Conservation (phyloP, 2,888 invertebrate genomes). For the Mallateleia sp. region DNA sequence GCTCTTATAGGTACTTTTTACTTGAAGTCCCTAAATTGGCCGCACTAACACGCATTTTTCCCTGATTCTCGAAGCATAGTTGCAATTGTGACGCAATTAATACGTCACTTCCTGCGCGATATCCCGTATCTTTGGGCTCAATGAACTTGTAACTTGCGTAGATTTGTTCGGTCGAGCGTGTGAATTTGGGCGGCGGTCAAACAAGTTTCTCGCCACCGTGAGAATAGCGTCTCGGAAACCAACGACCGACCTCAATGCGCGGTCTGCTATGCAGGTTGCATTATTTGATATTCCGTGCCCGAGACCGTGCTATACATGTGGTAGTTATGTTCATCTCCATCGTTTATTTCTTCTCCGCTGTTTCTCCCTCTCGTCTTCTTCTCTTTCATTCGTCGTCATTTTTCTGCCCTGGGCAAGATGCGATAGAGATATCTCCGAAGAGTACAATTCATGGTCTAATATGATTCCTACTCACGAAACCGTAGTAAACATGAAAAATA, state of each 20-base stretch:
- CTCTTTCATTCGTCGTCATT: conserved; percentile 35
- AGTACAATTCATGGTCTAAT: conserved; percentile 25
- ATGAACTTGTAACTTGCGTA: conserved; percentile 77
- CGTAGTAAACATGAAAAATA: too few species aligned
- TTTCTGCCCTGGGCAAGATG: conserved; percentile 26
- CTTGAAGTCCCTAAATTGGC: too few species aligned
- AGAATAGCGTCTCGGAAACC: conserved; percentile 79
- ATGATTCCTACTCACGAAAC: too few species aligned
- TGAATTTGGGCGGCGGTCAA: conserved; percentile 83
- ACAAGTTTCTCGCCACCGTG: conserved; percentile 83
- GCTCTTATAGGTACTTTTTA: too few species aligned
- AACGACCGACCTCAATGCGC: conserved; percentile 79
- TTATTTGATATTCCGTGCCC: conserved; percentile 82
- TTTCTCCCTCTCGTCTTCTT: conserved; percentile 46
- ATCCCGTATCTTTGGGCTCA: too few species aligned
- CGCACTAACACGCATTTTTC: too few species aligned
- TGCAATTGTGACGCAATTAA: too few species aligned
- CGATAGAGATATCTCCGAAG: conserved; percentile 48
- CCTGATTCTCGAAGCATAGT: too few species aligned
- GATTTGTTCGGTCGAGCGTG: conserved; percentile 81
- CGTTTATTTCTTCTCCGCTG: conserved; percentile 62
- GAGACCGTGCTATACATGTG: conserved; percentile 66
- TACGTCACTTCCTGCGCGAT: too few species aligned
- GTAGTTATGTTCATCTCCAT: conserved; percentile 74
- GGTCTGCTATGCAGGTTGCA: conserved; percentile 81